These are phyloP conservation scores for Epiperipatus broadwayi DNA, from an alignment of 2,888 invertebrate genomes.

Conservation along the genomic window DNA sequence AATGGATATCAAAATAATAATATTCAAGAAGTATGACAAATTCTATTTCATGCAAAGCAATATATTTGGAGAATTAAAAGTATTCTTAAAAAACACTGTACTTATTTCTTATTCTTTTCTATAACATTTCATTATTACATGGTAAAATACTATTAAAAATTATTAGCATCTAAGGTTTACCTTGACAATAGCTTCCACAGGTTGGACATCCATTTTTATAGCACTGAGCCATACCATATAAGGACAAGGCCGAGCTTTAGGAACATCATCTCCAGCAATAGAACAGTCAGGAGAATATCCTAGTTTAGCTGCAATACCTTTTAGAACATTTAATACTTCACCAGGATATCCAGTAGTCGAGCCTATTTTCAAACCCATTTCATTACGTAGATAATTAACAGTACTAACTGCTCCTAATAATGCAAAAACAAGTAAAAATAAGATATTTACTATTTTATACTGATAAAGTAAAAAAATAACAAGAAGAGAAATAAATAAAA, in stretches of 20 bases:
- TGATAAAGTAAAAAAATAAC: no score
- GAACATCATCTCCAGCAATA: constrained; percentile 29
- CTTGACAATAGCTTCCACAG: constrained; percentile 27
- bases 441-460: background rate
- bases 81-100: no score
- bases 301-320: constrained; percentile 23
- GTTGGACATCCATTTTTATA: constrained; percentile 26
- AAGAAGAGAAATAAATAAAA: no score
- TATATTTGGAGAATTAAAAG: no score
- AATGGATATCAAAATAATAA: no score
- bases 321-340: constrained; percentile 24
- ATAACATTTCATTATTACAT: no score
- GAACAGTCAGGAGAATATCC: constrained; percentile 26
- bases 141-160: constrained; percentile 4
- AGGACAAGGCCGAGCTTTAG: constrained; percentile 27
- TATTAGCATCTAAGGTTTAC: constrained; percentile 13
- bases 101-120: no score
- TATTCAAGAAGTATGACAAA: no score
- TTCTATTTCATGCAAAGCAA: no score
- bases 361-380: constrained; percentile 23
- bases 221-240: constrained; percentile 30
- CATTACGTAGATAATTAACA: constrained; percentile 20
- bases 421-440: constrained; percentile 1
- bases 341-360: constrained; percentile 26
- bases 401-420: constrained; percentile 22